Evolutionary conservation across 2,113 vertebrate genomes (phyloP).

Genomic region (Ascaphus truei): DNA sequence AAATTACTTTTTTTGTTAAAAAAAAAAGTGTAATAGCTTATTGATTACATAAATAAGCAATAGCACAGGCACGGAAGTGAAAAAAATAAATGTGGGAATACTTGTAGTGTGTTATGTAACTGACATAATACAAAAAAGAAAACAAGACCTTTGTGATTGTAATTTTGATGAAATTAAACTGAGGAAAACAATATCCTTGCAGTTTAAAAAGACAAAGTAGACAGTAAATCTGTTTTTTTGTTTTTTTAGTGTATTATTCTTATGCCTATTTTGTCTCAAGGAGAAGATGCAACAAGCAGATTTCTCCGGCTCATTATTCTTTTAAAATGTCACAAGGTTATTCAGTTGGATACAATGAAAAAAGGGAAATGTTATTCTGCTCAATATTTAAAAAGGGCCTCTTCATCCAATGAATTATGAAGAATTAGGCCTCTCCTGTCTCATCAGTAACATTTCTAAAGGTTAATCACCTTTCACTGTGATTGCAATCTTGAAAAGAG

Average conservation of each 20-base stretch:
- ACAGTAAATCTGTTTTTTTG: background rate
- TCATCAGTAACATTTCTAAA: constrained; percentile 34
- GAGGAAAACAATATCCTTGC: background rate
- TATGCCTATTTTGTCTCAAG: background rate
- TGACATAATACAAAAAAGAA: background rate
- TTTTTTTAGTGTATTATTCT: background rate
- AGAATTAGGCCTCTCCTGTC: constrained; percentile 25
- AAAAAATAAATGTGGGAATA: background rate
- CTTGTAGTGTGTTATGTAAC: background rate
- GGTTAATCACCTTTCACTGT: constrained; percentile 36
- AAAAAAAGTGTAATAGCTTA: constrained; percentile 3
- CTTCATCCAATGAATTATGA: constrained; percentile 31
- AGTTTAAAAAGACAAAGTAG: background rate
- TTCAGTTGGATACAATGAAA: constrained; percentile 11
- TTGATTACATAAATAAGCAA: constrained; percentile 7
- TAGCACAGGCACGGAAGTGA: background rate
- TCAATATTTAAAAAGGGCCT: constrained; percentile 28
- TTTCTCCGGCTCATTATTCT: constrained; percentile 10
- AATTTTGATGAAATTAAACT: background rate
- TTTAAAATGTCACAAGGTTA: constrained; percentile 25
- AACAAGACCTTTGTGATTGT: background rate
- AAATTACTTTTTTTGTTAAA: background rate
- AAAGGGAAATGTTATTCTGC: constrained; percentile 32
- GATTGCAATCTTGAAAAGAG: constrained; percentile 22
- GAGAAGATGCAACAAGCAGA: background rate